A percentile compares a stretch with the other conserved stretches of the same genome.
phyloP scores from a whole-genome alignment of 2,797 vertebrate genomes.

The Borostomias antarcticus region DNA sequence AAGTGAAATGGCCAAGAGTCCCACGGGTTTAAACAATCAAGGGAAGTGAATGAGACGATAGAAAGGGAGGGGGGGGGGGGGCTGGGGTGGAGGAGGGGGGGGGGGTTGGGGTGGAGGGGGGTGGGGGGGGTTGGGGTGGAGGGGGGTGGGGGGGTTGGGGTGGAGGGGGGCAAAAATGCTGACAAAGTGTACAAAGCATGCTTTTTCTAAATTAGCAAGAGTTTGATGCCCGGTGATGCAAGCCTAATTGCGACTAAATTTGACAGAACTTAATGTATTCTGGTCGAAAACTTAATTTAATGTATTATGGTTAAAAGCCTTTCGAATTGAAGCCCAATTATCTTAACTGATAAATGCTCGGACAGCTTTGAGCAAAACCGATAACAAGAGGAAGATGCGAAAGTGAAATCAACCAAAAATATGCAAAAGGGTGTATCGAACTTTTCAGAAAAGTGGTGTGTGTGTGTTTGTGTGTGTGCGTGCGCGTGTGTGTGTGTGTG shows the following conservation, averaged over 20 bases:
- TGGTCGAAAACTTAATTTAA: conserved; percentile 62
- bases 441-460: conserved; percentile 23
- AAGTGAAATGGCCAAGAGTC: conserved; percentile 51
- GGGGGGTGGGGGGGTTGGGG: conserved; percentile 36
- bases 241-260: conserved; percentile 67
- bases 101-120: conserved; percentile 37
- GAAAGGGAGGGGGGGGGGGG: conserved; percentile 35
- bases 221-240: conserved; percentile 57
- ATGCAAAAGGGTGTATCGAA: conserved; percentile 28
- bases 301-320: conserved; percentile 56
- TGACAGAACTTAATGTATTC: conserved; percentile 67
- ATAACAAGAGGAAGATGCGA: conserved; percentile 48
- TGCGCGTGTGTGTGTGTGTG: conserved; percentile 22
- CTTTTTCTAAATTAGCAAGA: conserved; percentile 53
- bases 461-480: conserved; percentile 24
- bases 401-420: conserved; percentile 52
- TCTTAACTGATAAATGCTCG: conserved; percentile 57
- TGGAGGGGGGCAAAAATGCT: conserved; percentile 50
- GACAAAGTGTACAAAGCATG: conserved; percentile 48
- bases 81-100: conserved; percentile 37
- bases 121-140: conserved; percentile 35
- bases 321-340: conserved; percentile 62
- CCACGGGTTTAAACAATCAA: conserved; percentile 52
- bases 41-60: conserved; percentile 44
- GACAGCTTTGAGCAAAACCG: conserved; percentile 50